A percentile compares a stretch with the other conserved stretches of the same genome.
phyloP scores from a whole-genome alignment of 2,113 vertebrate genomes.

The Oryzias celebensis region DNA sequence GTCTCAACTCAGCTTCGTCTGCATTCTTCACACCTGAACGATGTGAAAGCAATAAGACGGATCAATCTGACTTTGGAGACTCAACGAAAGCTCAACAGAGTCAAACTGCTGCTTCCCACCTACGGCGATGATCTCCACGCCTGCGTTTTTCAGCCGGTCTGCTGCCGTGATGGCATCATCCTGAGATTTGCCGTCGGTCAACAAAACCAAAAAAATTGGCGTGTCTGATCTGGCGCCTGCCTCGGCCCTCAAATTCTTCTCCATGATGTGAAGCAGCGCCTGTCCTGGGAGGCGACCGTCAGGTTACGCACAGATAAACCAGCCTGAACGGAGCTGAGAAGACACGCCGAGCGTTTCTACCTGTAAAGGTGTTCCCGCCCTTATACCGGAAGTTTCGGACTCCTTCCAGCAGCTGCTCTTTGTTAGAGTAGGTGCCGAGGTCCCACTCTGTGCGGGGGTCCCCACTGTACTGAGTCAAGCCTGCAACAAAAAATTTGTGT shows the following conservation, averaged over 20 bases:
- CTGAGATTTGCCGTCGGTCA: slow-evolving; percentile 95
- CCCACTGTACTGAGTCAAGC: slow-evolving; percentile 92
- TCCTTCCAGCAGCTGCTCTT: slow-evolving; percentile 84
- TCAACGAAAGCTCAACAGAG: not conserved
- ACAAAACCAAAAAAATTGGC: slow-evolving; percentile 80
- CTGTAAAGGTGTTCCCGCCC: slow-evolving; percentile 94
- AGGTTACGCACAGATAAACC: slow-evolving; percentile 1
- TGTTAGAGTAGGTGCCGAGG: slow-evolving; percentile 80
- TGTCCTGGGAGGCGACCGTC: slow-evolving; percentile 78
- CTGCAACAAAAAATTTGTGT: slow-evolving; percentile 63
- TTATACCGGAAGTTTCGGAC: slow-evolving; percentile 84
- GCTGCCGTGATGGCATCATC: slow-evolving; percentile 85
- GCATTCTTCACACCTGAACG: slow-evolving; percentile 91
- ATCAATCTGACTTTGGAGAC: not conserved
- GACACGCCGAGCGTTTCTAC: slow-evolving; percentile 52
- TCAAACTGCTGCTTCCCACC: slow-evolving; percentile 74
- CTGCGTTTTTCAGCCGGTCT: slow-evolving; percentile 79
- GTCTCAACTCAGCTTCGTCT: slow-evolving; percentile 86
- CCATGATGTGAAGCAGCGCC: slow-evolving; percentile 86
- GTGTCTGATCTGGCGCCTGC: slow-evolving; percentile 78
- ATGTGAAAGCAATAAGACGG: not conserved
- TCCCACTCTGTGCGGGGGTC: slow-evolving; percentile 93
- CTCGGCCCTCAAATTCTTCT: slow-evolving; percentile 81
- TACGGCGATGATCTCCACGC: slow-evolving; percentile 88
- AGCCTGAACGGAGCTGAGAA: no score